Conservation (phyloP, 2,113 vertebrate species). For the Tachuris rubrigastra region DNA sequence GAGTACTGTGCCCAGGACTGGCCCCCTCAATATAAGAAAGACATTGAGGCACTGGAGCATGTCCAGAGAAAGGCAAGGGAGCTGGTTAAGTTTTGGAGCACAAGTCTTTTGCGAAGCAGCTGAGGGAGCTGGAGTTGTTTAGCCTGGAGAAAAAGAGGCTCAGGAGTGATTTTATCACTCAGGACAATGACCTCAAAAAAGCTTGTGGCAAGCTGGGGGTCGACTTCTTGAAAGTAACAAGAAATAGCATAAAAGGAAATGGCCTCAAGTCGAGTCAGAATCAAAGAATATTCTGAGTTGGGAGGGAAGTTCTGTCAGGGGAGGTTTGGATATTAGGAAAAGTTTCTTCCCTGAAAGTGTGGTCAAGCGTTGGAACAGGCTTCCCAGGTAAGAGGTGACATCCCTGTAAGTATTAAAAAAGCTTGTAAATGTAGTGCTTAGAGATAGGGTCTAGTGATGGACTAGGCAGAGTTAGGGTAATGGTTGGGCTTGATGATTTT, state of each 20-base stretch:
- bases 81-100: background rate
- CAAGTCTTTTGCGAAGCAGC: background rate
- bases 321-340: background rate
- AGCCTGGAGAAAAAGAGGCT: background rate
- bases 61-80: background rate
- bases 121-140: background rate
- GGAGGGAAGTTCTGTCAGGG: rapidly evolving
- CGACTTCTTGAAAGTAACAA: background rate
- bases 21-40: background rate
- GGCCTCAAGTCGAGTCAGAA: background rate
- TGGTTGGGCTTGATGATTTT: background rate
- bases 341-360: background rate
- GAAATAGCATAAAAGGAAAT: background rate
- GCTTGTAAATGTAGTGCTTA: background rate
- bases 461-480: background rate
- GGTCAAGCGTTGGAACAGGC: background rate
- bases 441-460: background rate
- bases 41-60: background rate
- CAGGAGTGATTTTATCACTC: background rate
- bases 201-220: rapidly evolving
- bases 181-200: background rate
- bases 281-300: background rate
- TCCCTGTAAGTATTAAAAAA: background rate
- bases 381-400: background rate
- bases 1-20: background rate